phyloP scores from a whole-genome alignment of 2,888 invertebrate species.

The Drosophila neotestacea region DNA sequence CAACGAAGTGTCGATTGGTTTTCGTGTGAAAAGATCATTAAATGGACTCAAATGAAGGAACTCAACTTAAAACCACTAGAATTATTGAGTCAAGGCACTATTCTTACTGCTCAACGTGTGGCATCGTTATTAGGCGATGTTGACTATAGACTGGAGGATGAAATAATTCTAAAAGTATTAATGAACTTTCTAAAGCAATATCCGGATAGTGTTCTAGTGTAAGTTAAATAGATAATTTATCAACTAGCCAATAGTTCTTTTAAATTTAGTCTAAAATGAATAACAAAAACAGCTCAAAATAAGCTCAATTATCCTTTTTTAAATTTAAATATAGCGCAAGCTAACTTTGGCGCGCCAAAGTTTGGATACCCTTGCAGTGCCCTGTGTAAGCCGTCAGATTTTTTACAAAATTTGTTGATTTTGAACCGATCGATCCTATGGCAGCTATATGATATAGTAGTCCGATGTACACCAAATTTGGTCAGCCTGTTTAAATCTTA shows the following conservation, averaged over 20 bases:
- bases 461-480: too few relatives aligned
- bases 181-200: conserved; percentile 26
- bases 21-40: conserved; percentile 17
- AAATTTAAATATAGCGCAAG: too few relatives aligned
- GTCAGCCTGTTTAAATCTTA: too few relatives aligned
- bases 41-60: conserved; percentile 33
- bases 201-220: conserved; percentile 38
- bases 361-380: too few relatives aligned
- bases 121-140: conserved; percentile 13
- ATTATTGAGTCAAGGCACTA: conserved; percentile 46
- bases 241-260: neutral
- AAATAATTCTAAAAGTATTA: conserved; percentile 26
- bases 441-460: too few relatives aligned
- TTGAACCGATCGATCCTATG: too few relatives aligned
- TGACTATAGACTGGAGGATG: conserved; percentile 17
- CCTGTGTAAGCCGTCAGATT: too few relatives aligned
- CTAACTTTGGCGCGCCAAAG: too few relatives aligned
- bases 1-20: conserved; percentile 52
- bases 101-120: conserved; percentile 37
- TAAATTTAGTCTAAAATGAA: neutral
- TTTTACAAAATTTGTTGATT: too few relatives aligned
- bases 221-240: conserved; percentile 6
- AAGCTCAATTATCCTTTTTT: too few relatives aligned
- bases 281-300: too few relatives aligned
- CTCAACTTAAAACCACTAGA: conserved; percentile 24